These are phyloP conservation scores for Tillus elongatus DNA, from an alignment of 2,888 invertebrate genomes.

Conservation along the genomic window DNA sequence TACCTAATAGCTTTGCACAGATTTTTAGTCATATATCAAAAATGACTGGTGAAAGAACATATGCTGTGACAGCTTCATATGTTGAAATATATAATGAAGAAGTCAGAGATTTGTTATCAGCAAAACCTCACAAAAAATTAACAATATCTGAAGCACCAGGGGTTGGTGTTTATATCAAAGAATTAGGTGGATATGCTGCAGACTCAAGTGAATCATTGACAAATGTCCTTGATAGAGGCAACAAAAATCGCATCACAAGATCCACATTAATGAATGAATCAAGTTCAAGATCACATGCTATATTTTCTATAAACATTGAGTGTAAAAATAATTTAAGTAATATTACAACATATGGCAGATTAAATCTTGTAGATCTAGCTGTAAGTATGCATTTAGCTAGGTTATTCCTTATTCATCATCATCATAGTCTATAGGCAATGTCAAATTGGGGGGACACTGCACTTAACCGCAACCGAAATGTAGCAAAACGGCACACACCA, in stretches of 20 bases:
- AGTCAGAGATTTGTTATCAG: slow-evolving; percentile 81
- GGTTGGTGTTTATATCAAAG: slow-evolving; percentile 96
- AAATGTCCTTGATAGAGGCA: slow-evolving; percentile 68
- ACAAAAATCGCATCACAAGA: slow-evolving; percentile 83
- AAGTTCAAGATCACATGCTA: slow-evolving; percentile 95
- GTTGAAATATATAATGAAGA: slow-evolving; percentile 99
- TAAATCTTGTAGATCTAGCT: slow-evolving; percentile 95
- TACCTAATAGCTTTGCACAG: slow-evolving; percentile 98
- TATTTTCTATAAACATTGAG: slow-evolving; percentile 96
- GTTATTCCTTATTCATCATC: slow-evolving; percentile 11
- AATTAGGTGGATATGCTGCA: slow-evolving; percentile 94
- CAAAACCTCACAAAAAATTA: slow-evolving; percentile 74
- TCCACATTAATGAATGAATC: slow-evolving; percentile 97
- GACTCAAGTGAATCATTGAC: slow-evolving; percentile 49
- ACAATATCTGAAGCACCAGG: slow-evolving; percentile 95
- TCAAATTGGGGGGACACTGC: too few species aligned
- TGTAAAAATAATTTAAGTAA: slow-evolving; percentile 81
- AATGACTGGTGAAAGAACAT: slow-evolving; percentile 62
- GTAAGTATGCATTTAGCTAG: slow-evolving; percentile 52
- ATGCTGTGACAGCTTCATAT: slow-evolving; percentile 94
- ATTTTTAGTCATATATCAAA: slow-evolving; percentile 97
- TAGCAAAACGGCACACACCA: too few species aligned
- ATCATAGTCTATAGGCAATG: too few species aligned
- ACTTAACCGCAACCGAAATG: too few species aligned
- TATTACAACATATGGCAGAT: slow-evolving; percentile 85